Percentiles rank a stretch among this genome's conserved stretches.
Conservation (phyloP, 2,797 vertebrate species). For the Prionace glauca region DNA sequence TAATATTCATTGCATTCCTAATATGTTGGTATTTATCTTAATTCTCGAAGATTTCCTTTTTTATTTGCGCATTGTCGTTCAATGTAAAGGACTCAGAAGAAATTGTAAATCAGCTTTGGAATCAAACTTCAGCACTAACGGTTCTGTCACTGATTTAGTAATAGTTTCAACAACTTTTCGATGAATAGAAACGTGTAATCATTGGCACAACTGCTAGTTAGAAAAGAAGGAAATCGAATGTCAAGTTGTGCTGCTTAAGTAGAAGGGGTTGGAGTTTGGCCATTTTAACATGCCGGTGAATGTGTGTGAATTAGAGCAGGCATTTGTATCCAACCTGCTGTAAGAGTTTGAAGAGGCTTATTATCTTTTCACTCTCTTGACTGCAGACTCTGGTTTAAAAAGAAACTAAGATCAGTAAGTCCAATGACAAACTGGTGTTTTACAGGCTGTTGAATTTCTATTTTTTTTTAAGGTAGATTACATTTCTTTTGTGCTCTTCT, state of each 20-base stretch:
- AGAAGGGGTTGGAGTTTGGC: slow-evolving; percentile 52
- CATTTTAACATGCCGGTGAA: slow-evolving; percentile 54
- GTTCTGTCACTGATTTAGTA: slow-evolving; percentile 18
- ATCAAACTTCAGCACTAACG: neutral
- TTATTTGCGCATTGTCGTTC: neutral
- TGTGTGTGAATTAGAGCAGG: slow-evolving; percentile 55
- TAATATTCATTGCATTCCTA: neutral
- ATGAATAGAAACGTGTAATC: slow-evolving; percentile 36
- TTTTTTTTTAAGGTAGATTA: neutral
- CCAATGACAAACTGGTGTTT: slow-evolving; percentile 50
- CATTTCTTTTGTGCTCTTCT: neutral
- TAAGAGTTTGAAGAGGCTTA: slow-evolving; percentile 58
- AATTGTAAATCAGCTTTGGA: slow-evolving; percentile 8
- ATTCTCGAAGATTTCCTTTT: neutral
- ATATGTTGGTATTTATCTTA: neutral
- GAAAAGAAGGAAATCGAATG: slow-evolving; percentile 27
- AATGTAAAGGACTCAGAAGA: neutral
- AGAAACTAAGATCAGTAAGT: slow-evolving; percentile 63
- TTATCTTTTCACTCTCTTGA: slow-evolving; percentile 63
- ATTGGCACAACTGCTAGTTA: slow-evolving; percentile 34
- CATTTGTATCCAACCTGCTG: slow-evolving; percentile 62
- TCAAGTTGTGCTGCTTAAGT: slow-evolving; percentile 38
- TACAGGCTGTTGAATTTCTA: neutral
- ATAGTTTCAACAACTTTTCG: slow-evolving; percentile 34
- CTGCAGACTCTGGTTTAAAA: slow-evolving; percentile 50